A percentile compares a stretch with the other conserved stretches of the same genome.
Evolutionary conservation across 1,140 invertebrate genomes (phyloP).

Genomic region (Cylas formicarius): DNA sequence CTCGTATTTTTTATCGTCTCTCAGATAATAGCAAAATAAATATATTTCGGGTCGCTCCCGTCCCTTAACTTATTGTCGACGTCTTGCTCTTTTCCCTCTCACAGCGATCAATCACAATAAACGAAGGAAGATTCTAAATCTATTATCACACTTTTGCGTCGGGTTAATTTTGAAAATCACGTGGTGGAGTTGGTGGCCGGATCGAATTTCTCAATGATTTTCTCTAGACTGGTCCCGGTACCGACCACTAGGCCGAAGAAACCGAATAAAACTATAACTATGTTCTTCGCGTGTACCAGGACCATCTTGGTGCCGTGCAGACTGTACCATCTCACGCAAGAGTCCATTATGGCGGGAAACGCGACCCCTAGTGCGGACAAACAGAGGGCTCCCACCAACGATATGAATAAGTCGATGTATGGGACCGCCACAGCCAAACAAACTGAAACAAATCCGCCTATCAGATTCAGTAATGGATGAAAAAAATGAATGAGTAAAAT

Average conservation of each 20-base stretch:
- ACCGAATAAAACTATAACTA: constrained; percentile 60
- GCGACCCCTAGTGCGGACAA: constrained; percentile 78
- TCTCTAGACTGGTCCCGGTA: constrained; percentile 60
- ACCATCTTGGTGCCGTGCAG: constrained; percentile 41
- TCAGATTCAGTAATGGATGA: constrained; percentile 6
- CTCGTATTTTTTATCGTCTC: too few species aligned
- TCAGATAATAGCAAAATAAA: too few species aligned
- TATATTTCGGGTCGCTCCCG: too few species aligned
- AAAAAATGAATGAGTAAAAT: background rate
- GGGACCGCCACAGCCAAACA: constrained; percentile 70
- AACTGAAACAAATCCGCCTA: constrained; percentile 48
- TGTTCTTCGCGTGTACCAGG: constrained; percentile 57
- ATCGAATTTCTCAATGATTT: constrained; percentile 43
- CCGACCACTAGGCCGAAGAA: constrained; percentile 61
- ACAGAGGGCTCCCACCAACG: constrained; percentile 80
- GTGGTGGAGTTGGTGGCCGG: background rate
- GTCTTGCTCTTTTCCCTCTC: too few species aligned
- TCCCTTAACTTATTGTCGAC: too few species aligned
- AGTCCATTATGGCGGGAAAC: constrained; percentile 79
- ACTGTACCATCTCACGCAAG: constrained; percentile 50
- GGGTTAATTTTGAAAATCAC: too few species aligned
- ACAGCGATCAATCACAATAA: too few species aligned
- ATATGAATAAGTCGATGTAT: constrained; percentile 81
- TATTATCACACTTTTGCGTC: constrained; percentile 1
- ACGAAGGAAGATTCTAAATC: too few species aligned